Evolutionary conservation across 2,113 vertebrate genomes (phyloP).

Genomic region (Spilogale gracilis): DNA sequence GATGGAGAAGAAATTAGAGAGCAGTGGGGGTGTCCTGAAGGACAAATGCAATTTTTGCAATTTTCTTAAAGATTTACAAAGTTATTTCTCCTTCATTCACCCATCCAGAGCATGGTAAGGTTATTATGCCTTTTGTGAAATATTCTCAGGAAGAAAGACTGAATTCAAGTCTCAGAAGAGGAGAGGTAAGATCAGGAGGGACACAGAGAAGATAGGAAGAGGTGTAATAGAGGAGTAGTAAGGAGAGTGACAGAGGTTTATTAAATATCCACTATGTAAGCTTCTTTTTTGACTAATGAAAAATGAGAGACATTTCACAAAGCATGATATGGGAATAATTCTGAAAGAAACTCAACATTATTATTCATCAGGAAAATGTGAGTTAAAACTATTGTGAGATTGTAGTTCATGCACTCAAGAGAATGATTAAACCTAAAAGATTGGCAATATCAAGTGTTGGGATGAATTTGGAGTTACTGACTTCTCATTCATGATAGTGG

Average conservation of each 20-base stretch:
- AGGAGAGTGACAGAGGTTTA: rapidly evolving
- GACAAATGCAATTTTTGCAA: not conserved
- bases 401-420: not conserved
- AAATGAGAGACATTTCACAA: not conserved
- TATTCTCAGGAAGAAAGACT: not conserved
- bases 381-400: not conserved
- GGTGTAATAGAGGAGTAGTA: not conserved
- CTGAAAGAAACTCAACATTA: not conserved
- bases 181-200: not conserved
- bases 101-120: too few relatives aligned
- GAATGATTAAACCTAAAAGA: not conserved
- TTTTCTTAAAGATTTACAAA: not conserved
- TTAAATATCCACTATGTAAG: rapidly evolving
- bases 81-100: not conserved
- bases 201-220: not conserved
- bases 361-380: not conserved
- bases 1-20: not conserved
- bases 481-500: too few relatives aligned
- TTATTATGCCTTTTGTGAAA: not conserved
- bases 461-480: too few relatives aligned
- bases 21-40: too few relatives aligned
- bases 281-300: not conserved
- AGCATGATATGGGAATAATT: not conserved
- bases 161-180: not conserved
- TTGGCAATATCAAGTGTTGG: too few relatives aligned